Conservation (phyloP, 2,797 vertebrate genomes). For the Neostethus bicornis region DNA sequence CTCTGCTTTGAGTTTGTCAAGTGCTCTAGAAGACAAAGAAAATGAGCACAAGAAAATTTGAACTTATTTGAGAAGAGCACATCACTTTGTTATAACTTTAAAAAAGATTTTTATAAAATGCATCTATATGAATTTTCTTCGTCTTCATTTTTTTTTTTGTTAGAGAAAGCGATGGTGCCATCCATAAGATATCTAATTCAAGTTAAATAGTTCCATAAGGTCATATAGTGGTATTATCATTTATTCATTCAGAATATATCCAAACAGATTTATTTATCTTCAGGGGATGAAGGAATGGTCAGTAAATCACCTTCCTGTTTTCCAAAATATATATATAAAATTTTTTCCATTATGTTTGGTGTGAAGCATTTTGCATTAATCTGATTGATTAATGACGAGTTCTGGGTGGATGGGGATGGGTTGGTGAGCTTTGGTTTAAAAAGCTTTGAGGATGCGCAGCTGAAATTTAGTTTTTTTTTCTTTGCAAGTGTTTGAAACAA, state of each 20-base stretch:
- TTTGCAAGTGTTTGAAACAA: conserved; percentile 15
- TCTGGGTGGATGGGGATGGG: conserved; percentile 16
- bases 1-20: conserved; percentile 45
- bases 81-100: conserved; percentile 65
- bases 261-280: conserved; percentile 76
- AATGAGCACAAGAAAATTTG: conserved; percentile 14
- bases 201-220: conserved; percentile 59
- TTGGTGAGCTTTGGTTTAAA: conserved; percentile 33
- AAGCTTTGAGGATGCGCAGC: conserved; percentile 50
- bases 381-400: conserved; percentile 38
- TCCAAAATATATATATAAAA: conserved; percentile 60
- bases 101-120: conserved; percentile 63
- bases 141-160: conserved; percentile 33
- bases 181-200: conserved; percentile 68
- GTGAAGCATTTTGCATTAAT: conserved; percentile 51
- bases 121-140: conserved; percentile 49
- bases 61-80: conserved; percentile 11
- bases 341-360: conserved; percentile 48
- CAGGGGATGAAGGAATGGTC: conserved; percentile 28
- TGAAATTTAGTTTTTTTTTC: conserved; percentile 20
- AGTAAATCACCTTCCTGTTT: conserved; percentile 51
- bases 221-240: conserved; percentile 70
- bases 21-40: conserved; percentile 34
- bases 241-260: conserved; percentile 75
- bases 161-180: conserved; percentile 76